phyloP scores from a whole-genome alignment of 2,797 vertebrate species.

The Poecilia velifera region DNA sequence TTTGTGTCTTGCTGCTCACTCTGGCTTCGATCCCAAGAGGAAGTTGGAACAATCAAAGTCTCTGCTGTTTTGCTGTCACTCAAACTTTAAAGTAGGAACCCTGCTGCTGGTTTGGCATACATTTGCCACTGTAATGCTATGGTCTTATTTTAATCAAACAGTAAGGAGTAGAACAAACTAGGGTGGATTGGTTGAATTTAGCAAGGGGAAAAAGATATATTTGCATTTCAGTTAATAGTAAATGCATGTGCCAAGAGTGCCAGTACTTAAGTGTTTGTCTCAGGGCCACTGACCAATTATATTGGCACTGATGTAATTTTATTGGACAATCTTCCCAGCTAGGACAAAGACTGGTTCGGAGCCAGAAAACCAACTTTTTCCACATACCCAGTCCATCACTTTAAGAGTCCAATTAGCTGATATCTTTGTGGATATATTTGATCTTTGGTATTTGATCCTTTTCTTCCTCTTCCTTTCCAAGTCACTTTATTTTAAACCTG shows the following conservation, averaged over 20 bases:
- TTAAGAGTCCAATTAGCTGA: neutral
- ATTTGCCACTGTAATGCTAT: slow-evolving; percentile 23
- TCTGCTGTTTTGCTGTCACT: slow-evolving; percentile 34
- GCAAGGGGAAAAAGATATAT: neutral
- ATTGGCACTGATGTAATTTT: slow-evolving; percentile 1
- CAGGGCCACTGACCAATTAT: neutral
- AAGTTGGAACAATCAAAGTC: slow-evolving; percentile 48
- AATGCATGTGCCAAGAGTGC: neutral
- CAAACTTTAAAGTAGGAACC: slow-evolving; percentile 32
- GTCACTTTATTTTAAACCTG: neutral
- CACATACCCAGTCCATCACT: neutral
- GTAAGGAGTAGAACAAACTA: neutral
- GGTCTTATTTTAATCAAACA: slow-evolving; percentile 19
- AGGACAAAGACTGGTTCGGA: neutral
- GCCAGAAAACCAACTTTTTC: neutral
- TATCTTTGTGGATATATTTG: neutral
- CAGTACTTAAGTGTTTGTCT: neutral
- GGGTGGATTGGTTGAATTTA: neutral
- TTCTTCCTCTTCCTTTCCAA: neutral
- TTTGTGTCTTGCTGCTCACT: slow-evolving; percentile 47
- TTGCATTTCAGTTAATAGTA: slow-evolving; percentile 9
- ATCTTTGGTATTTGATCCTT: neutral
- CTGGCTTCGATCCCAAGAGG: slow-evolving; percentile 31
- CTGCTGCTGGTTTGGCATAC: neutral
- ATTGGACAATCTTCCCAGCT: neutral